Evolutionary conservation across 2,797 vertebrate genomes (phyloP), one percentile per base, ranked within the genome.

Genomic region (Peromyscus attwateri): DNA sequence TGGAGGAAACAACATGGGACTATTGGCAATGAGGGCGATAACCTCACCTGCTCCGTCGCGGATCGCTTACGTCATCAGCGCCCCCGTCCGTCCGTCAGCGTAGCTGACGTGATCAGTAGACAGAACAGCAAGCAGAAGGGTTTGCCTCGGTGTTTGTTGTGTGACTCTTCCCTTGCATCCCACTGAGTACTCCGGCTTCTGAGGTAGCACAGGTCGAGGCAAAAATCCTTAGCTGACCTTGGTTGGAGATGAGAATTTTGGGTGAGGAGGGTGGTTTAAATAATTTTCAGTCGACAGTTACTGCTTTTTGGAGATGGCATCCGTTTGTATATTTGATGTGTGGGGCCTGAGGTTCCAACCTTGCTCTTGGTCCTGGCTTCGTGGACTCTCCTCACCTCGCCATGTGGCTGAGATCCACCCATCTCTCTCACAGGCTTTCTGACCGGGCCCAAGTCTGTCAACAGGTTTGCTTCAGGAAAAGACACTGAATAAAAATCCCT

Each of bases 31-130:
- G 4, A 46, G 71, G 66, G 95, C 43, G 89, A 70, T 27, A 57
- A 90, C 52, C 49, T 81, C 76, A 66, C 94, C 87, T 77, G 52
- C n/a, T 87, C 87, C 87, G 73, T 77, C 76, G 57, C 19, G 82
- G 21, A 43, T 75, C 71, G 73, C 68, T 79, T 89, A 37, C 1
- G 37, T 43, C 49, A 87, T 73, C 46, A 92, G 68, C 52, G 3
- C 68, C n/a, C 9, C 87, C 79, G 83, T 62, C 76, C 49, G 23
- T n/a, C n/a, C n/a, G n/a, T n/a, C n/a, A n/a, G 82, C 31, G 29
- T 77, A 76, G 76, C 71, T 87, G 79, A 34, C 0, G 25, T 49
- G 49, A 90, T 73, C 83, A 92, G 57, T 62, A 81, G 52, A 76
- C 23, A 34, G 76, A 92, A 84, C 40, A 25, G 89, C 43, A 64